Evolutionary conservation across 2,888 invertebrate species (phyloP), one percentile per base, ranked within the genome.

Genomic region (Mythimna loreyi): DNA sequence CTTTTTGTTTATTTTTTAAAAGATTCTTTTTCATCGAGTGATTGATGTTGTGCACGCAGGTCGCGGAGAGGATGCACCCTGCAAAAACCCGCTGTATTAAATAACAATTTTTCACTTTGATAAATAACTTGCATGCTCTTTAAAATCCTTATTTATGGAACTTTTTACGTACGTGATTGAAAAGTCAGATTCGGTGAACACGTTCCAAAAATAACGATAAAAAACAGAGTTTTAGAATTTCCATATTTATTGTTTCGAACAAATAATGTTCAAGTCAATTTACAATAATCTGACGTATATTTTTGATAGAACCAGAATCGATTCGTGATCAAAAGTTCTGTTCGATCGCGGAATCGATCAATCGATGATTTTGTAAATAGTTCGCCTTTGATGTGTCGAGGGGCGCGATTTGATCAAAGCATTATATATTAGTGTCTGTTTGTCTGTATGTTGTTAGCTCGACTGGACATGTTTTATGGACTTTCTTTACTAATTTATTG

Each of bases 81-180:
- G 87, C 83, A 87, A 90, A 92, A 92, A 87, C 83, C 78, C 75
- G 85, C 77, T 87, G 89, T 89, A 91, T 93, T 92, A 92, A 91
- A 92, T 88, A 91, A 82, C 91, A 87, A 92, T 93, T 91, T 93
- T 92, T 93, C 92, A 93, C 86, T 87, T 89, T 90, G 90, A 91
- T 90, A 87, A 88, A 91, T 90, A 89, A 80, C 71, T n/a, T 61
- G 30, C 43, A 43, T 33, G 68, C 64, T 65, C 50, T 72, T 78
- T 86, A 81, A 83, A 84, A 84, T 83, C 75, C 75, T 81, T 84
- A 82, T 85, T 84, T 84, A 81, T 63, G 65, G 19, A 65, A 19
- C 36, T 73, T 68, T 73, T 76, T 66, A 55, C 59, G 25, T 23
- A n/a, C 28, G 28, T 47, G 47, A 52, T 75, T 71, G 62, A 66